phyloP scores from a whole-genome alignment of 2,888 invertebrate species.

The Ochlodes sylvanus region DNA sequence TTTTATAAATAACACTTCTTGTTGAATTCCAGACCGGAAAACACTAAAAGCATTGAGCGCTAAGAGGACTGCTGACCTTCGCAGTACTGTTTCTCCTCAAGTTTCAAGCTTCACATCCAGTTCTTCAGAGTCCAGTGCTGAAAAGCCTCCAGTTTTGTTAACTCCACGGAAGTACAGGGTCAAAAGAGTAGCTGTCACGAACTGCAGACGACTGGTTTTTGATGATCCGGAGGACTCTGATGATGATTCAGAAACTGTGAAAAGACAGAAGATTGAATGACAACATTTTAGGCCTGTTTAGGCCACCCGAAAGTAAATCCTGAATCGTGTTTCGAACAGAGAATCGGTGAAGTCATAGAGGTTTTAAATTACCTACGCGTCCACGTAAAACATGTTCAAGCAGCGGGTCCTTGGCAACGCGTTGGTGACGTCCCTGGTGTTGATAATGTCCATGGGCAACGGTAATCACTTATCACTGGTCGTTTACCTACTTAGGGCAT shows the following conservation, averaged over 20 bases:
- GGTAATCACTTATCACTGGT: too few species aligned
- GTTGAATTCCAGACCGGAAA: background rate
- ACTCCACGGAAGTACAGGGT: constrained; percentile 30
- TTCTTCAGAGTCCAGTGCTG: background rate
- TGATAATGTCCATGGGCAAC: too few species aligned
- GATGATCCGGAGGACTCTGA: constrained; percentile 38
- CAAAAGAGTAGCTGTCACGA: constrained; percentile 16
- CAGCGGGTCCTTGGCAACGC: too few species aligned
- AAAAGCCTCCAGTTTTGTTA: constrained; percentile 11
- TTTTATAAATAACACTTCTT: background rate
- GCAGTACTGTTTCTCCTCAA: background rate
- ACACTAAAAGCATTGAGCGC: background rate
- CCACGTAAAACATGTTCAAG: too few species aligned
- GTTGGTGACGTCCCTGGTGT: too few species aligned
- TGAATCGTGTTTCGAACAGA: too few species aligned
- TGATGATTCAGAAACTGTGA: constrained; percentile 10
- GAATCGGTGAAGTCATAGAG: too few species aligned
- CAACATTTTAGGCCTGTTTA: too few species aligned
- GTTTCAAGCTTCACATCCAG: background rate
- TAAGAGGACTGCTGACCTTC: background rate
- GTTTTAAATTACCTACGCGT: too few species aligned
- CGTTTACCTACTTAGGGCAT: too few species aligned
- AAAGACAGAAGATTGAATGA: constrained; percentile 3
- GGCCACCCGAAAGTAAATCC: too few species aligned
- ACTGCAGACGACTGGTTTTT: constrained; percentile 38